Base-by-base conservation (phyloP, 2,113 vertebrate species). In the Cyprinodon tularosa region DNA sequence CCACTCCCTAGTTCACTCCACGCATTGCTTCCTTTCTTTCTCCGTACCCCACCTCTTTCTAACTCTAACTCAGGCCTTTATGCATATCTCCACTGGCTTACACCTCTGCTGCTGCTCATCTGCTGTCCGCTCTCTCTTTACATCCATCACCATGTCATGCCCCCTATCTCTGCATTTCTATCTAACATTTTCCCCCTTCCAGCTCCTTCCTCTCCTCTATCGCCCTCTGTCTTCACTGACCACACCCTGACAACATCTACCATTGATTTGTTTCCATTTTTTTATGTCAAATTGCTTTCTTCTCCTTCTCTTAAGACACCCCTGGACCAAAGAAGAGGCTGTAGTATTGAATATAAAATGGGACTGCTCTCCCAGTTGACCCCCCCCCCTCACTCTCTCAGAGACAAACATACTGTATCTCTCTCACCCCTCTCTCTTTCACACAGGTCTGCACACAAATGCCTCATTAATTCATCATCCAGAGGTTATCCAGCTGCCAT, bases 211-310 rank as follows among this genome's bases (percentile, higher is more conserved):
- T 82, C 73, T 50, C 59, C 75, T 85, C 82, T 68, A 81, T 82
- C 68, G 73, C 40, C 59, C 71, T 80, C 67, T 75, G 71, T 86
- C 68, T 84, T 64, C 12, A 50, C 50, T 85, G 91, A 85, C 90
- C 91, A 93, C 91, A 82, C 91, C 91, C 91, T 85, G 76, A 80
- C 80, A 79, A 84, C 74, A 82, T 76, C 77, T 79, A 77, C 59
- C 14, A 38, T 78, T 77, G 65, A 59, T 59, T 13, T 61, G 29
- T 29, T 13, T 38, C 59, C 36, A 4, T 9, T 12, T 4, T 70
- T 45, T 14, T 6, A 12, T 40, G 12, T 50, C 4, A 38, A 29
- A 71, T 69, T 50, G 57, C 12, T 29, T 20, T 4, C 22, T 20
- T 45, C 15, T 66, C 38, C 40, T 12, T 71, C 57, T 70, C 77